Percentiles rank a stretch among this genome's conserved stretches.
These are phyloP conservation scores for Mesoclemmys tuberculata DNA, from an alignment of 2,113 vertebrate species.

Conservation along the genomic window DNA sequence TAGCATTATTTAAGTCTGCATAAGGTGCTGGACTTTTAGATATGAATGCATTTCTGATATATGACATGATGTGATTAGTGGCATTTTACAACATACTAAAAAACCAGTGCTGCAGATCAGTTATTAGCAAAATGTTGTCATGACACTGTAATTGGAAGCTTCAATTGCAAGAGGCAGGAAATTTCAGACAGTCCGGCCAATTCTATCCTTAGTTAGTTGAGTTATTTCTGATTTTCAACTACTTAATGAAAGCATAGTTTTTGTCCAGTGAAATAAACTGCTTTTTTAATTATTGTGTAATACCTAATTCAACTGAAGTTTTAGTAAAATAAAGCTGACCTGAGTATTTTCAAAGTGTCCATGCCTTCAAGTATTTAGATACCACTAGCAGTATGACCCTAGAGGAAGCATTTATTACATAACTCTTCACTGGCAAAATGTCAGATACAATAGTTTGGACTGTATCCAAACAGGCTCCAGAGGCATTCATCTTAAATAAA, in stretches of 20 bases:
- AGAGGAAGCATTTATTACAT: not conserved
- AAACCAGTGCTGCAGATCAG: not conserved
- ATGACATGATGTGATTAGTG: not conserved
- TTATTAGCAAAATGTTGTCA: not conserved
- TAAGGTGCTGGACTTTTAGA: conserved; percentile 26
- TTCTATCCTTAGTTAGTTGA: not conserved
- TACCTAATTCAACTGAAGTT: not conserved
- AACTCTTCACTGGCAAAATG: not conserved
- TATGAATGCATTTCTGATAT: conserved; percentile 32
- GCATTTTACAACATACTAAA: not conserved
- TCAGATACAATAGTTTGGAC: not conserved
- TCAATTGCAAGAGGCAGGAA: not conserved
- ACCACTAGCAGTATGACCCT: not conserved
- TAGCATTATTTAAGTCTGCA: conserved; percentile 57
- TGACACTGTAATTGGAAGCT: not conserved
- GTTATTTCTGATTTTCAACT: not conserved
- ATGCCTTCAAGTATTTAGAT: not conserved
- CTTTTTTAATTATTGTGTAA: not conserved
- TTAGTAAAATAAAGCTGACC: not conserved
- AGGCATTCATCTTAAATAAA: not conserved
- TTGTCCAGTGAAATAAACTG: not conserved
- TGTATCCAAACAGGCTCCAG: not conserved
- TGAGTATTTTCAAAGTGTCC: not conserved
- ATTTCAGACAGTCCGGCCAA: not conserved
- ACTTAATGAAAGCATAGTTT: not conserved